Base-by-base conservation (phyloP, 2,113 vertebrate genomes). In the Entomyzon cyanotis region DNA sequence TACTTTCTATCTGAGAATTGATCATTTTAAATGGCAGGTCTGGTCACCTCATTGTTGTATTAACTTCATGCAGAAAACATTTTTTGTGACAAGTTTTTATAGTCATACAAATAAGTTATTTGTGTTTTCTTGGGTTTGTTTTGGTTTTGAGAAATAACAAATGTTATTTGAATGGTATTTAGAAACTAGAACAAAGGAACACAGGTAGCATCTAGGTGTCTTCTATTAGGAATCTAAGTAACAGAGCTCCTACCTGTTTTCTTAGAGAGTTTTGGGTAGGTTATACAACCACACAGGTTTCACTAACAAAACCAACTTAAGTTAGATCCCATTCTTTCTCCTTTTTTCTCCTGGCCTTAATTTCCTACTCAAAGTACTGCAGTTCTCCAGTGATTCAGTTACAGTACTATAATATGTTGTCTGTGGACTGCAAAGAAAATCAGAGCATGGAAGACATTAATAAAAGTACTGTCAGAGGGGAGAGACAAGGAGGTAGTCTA, bases 141-240 rank as follows among this genome's bases (percentile, higher is more conserved):
- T 46, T 22, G 5, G 9, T 33, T 64, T 49, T 9, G 10, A 81
- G 11, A 74, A 74, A 74, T 25, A 41, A 4, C 2, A 46, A 12
- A 23, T 58, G 0, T 35, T 47, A 58, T 68, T 73, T 50, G 11
- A 91, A 80, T 19, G 2, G 12, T 42, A 46, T 63, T 82, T 87
- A 68, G 30, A 92, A 92, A 87, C 5, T 11, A 24, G 8, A 81
- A 53, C 21, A 31, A 44, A 73, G 10, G 8, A 63, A 59, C 2
- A 4, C 24, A 44, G 24, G 7, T 15, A 50, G 20, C 15, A 2
- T 11, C 6, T 7, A 84, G 4, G 2, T 47, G 5, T 3, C 6
- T 75, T 59, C 7, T 50, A 75, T 60, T 69, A 81, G 2, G 2
- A 74, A 35, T 67, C 5, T 5, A 74, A 65, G 25, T 37, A 65